Evolutionary conservation across 2,888 invertebrate species (phyloP).

Genomic region (Syrista parreyssii): DNA sequence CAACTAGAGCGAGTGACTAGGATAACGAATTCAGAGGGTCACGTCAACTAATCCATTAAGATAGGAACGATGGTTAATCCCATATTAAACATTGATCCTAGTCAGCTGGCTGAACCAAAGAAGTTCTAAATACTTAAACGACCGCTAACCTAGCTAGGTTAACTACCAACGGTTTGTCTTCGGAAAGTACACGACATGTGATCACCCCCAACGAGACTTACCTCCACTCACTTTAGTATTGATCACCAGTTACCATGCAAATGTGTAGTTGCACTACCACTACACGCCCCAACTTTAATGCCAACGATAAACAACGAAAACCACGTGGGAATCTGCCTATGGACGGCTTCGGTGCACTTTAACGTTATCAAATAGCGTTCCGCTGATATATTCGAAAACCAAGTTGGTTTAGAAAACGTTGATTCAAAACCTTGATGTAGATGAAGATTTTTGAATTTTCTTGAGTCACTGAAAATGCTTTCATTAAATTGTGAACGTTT

Average conservation of each 20-base stretch:
- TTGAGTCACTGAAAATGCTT: too few species aligned
- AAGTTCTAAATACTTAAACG: slow-evolving; percentile 19
- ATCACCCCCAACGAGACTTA: neutral
- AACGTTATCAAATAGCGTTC: neutral
- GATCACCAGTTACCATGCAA: slow-evolving; percentile 22
- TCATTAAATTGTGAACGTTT: too few species aligned
- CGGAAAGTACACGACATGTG: slow-evolving; percentile 5
- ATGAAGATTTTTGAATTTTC: too few species aligned
- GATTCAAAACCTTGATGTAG: too few species aligned
- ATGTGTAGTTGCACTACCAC: slow-evolving; percentile 11
- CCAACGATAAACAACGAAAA: slow-evolving; percentile 5
- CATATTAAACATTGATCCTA: slow-evolving; percentile 16
- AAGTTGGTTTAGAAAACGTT: neutral
- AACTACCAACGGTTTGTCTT: slow-evolving; percentile 3
- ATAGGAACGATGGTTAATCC: slow-evolving; percentile 16
- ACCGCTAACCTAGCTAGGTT: slow-evolving; percentile 6
- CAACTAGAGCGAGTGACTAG: neutral
- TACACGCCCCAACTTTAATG: slow-evolving; percentile 7
- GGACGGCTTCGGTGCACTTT: neutral
- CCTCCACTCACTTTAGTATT: slow-evolving; percentile 19
- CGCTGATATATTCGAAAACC: neutral
- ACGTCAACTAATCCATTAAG: slow-evolving; percentile 6
- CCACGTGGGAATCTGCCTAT: neutral
- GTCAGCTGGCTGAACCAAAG: slow-evolving; percentile 1
- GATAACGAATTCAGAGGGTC: neutral